Evolutionary conservation across 1,140 invertebrate species (phyloP).

Genomic region (Neomicropteryx cornuta): DNA sequence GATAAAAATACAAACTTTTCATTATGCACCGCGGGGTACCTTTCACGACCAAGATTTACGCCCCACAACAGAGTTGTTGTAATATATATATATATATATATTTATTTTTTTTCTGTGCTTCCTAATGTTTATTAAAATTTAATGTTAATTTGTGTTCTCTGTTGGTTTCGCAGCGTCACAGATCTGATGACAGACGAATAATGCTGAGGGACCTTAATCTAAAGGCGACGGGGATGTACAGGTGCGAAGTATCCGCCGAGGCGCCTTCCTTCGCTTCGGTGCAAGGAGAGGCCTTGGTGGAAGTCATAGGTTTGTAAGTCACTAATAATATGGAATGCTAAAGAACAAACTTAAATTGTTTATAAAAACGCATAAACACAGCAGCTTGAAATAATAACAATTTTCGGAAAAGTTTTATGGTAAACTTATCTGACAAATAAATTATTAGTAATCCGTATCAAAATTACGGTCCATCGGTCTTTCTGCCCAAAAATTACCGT

Average conservation of each 20-base stretch:
- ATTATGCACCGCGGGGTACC: neutral
- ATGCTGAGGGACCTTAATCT: slow-evolving; percentile 46
- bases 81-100: too few relatives aligned
- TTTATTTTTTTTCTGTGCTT: neutral
- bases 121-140: neutral
- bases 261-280: slow-evolving; percentile 52
- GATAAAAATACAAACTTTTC: neutral
- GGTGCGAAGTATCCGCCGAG: slow-evolving; percentile 62
- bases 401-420: too few relatives aligned
- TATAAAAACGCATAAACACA: too few relatives aligned
- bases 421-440: too few relatives aligned
- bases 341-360: too few relatives aligned
- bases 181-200: slow-evolving; percentile 44
- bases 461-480: too few relatives aligned
- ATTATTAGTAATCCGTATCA: too few relatives aligned
- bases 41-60: too few relatives aligned
- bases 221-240: slow-evolving; percentile 50
- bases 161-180: slow-evolving; percentile 30
- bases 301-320: slow-evolving; percentile 57
- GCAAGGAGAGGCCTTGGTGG: slow-evolving; percentile 48
- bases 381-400: too few relatives aligned
- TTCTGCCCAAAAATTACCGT: too few relatives aligned
- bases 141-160: neutral
- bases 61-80: too few relatives aligned
- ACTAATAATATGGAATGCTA: slow-evolving; percentile 1